Base-by-base conservation (phyloP, 64 coral and sea anemone genomes). In the Orbicella faveolata region DNA sequence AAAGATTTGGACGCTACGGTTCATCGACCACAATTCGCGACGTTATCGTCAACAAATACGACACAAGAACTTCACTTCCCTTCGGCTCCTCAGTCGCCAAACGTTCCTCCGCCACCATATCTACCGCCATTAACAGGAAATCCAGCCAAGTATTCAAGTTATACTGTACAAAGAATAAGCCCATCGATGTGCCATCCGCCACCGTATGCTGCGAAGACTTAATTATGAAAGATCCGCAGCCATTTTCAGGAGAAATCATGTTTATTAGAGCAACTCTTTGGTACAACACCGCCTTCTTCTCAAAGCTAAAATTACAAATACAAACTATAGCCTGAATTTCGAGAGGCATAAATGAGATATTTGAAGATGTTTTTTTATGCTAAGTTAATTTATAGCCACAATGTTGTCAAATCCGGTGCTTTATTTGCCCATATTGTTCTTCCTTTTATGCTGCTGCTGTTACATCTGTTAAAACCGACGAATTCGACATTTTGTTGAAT, bases 71-170 rank as follows among this genome's bases (percentile, higher is more conserved):
- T 85, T 51, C 61, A 72, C n/a, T 85, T 85, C 73, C 82, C 82
- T 26, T 64, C 67, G 4, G 65, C 82, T 21, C 65, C 64, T 72
- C 63, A 65, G 1, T 21, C 63, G 64, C 15, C 6, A 5, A 85
- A 85, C 21, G 26, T 72, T 52, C n/a, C 63, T 30, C 39, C 82
- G 9, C 20, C 82, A 20, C 23, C 82, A 6, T 85, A 85, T 85
- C 73, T 66, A 36, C 82, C 65, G 20, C 82, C 82, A 2, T 52
- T 85, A 2, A 20, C 65, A 21, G 82, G 82, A 51, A 85, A 85
- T 85, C 82, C 82, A 14, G 15, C 82, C 20, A 85, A 85, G 72
- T 72, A 85, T 52, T 72, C 65, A 85, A 85, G 82, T 85, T 85
- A 51, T 54, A 85, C 82, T 30, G 82, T 85, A 10, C 82, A 69